These are phyloP conservation scores for Nemotelus nigrinus DNA, from an alignment of 2,888 invertebrate species.

Conservation along the genomic window DNA sequence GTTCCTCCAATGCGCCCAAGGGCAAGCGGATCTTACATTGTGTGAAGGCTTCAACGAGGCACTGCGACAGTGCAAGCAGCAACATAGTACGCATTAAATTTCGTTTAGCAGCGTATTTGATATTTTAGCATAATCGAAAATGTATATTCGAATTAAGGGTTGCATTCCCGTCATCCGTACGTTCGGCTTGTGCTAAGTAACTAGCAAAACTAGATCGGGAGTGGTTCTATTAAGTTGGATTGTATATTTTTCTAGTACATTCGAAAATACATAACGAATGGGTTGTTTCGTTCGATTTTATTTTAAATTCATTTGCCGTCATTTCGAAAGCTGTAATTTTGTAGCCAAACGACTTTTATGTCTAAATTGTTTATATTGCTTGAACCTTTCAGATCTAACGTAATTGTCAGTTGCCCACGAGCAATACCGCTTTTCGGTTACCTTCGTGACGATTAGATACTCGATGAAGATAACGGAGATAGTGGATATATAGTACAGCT, in stretches of 20 bases:
- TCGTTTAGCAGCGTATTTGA: neutral
- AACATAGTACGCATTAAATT: slow-evolving; percentile 72
- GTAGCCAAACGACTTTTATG: no score
- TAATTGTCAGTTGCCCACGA: neutral
- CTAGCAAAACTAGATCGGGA: neutral
- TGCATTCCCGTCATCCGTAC: slow-evolving; percentile 18
- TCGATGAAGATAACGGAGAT: no score
- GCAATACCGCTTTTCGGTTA: neutral
- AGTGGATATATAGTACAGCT: no score
- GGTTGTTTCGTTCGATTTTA: no score
- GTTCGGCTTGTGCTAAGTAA: neutral
- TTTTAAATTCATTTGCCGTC: no score
- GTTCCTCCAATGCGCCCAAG: slow-evolving; percentile 94
- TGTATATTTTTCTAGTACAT: slow-evolving; percentile 24
- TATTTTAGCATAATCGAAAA: no score
- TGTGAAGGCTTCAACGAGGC: slow-evolving; percentile 99
- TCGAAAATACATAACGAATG: neutral
- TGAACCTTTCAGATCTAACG: slow-evolving; percentile 20
- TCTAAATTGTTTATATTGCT: neutral
- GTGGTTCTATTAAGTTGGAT: neutral
- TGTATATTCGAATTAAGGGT: neutral
- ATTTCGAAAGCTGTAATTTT: no score
- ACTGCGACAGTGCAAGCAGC: slow-evolving; percentile 90
- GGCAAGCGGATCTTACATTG: slow-evolving; percentile 86
- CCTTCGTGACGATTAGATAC: neutral